These are phyloP conservation scores for Ectobius pallidus DNA, from an alignment of 2,888 invertebrate genomes.

Conservation along the genomic window DNA sequence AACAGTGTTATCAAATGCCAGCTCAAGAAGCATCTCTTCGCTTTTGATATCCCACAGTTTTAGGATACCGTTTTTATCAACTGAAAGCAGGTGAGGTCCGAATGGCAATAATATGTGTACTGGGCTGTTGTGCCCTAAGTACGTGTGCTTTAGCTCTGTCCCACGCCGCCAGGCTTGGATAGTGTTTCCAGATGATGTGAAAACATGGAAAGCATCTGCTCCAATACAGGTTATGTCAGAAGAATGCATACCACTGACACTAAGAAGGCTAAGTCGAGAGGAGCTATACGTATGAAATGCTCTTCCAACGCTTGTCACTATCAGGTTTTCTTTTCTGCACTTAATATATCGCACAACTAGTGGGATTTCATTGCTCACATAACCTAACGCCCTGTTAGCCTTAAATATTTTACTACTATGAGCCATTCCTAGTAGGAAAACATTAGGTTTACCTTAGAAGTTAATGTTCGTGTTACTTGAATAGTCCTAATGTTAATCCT, in stretches of 20 bases:
- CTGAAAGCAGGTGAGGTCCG: constrained; percentile 82
- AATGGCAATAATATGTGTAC: constrained; percentile 83
- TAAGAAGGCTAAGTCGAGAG: constrained; percentile 77
- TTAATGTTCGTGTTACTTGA: too few species aligned
- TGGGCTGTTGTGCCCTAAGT: constrained; percentile 74
- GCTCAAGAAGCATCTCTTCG: constrained; percentile 70
- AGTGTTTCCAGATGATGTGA: constrained; percentile 75
- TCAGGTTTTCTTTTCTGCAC: constrained; percentile 82
- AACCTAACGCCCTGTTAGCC: constrained; percentile 71
- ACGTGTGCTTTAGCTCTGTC: constrained; percentile 80
- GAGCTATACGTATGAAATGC: constrained; percentile 93
- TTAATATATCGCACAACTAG: constrained; percentile 83
- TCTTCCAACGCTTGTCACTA: constrained; percentile 89
- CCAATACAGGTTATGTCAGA: constrained; percentile 80
- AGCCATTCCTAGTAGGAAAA: constrained; percentile 15
- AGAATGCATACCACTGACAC: constrained; percentile 81
- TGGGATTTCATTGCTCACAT: constrained; percentile 91
- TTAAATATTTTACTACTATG: constrained; percentile 25
- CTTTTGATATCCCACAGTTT: constrained; percentile 86
- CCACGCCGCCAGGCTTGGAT: constrained; percentile 90
- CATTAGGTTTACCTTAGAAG: too few species aligned
- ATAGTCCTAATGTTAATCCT: too few species aligned
- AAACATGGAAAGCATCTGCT: constrained; percentile 77
- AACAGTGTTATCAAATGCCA: constrained; percentile 67
- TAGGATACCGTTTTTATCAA: constrained; percentile 78